phyloP scores from a whole-genome alignment of 2,113 vertebrate genomes.

The Tilapia sparmanii region DNA sequence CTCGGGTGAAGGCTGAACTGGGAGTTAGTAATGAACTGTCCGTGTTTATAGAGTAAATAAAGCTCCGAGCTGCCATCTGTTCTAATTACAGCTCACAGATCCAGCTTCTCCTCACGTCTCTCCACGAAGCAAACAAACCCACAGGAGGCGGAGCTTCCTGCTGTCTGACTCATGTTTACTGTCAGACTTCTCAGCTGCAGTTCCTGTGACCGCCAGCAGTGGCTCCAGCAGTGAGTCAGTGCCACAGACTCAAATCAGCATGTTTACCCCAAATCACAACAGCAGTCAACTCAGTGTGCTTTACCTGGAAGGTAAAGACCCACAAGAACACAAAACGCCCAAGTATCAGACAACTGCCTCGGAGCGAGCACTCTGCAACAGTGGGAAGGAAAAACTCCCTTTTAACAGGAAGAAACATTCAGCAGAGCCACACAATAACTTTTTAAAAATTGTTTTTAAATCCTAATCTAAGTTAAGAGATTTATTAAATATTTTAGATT shows the following conservation, averaged over 20 bases:
- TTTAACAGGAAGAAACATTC: not conserved
- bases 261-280: not conserved
- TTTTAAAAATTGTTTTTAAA: not conserved
- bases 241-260: not conserved
- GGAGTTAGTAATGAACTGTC: not conserved
- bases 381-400: not conserved
- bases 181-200: not conserved
- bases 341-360: not conserved
- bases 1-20: not conserved
- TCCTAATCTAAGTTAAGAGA: not conserved
- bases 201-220: not conserved
- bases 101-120: not conserved
- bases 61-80: not conserved
- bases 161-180: not conserved
- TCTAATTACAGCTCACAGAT: not conserved
- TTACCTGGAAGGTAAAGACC: not conserved
- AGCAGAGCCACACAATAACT: not conserved
- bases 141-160: not conserved
- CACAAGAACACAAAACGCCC: not conserved
- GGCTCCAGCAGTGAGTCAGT: not conserved
- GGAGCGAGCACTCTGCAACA: rapidly evolving
- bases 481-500: not conserved
- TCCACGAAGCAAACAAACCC: not conserved
- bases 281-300: not conserved
- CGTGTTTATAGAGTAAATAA: not conserved